Percentiles rank a stretch among this genome's conserved stretches.
Conservation (phyloP, 2,888 invertebrate genomes). For the Orchesella flavescens region DNA sequence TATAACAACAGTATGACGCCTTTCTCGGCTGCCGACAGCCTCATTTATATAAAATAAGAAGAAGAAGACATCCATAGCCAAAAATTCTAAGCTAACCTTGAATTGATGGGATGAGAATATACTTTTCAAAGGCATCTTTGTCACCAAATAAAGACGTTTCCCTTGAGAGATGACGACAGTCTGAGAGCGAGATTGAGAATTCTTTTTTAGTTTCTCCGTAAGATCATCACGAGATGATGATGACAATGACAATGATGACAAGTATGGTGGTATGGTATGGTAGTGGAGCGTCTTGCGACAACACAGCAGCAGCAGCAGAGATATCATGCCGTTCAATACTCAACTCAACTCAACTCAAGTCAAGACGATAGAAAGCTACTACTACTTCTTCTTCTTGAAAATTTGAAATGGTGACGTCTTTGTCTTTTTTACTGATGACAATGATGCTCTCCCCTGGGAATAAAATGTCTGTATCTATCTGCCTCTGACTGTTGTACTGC, state of each 20-base stretch:
- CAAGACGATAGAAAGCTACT: slow-evolving; percentile 6
- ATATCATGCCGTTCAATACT: slow-evolving; percentile 41
- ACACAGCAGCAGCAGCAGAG: slow-evolving; percentile 29
- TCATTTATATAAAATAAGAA: too few relatives aligned
- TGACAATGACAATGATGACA: slow-evolving; percentile 44
- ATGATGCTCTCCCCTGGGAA: slow-evolving; percentile 58
- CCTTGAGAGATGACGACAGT: slow-evolving; percentile 55
- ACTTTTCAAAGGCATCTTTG: slow-evolving; percentile 22
- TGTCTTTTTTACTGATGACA: slow-evolving; percentile 55
- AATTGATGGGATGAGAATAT: background rate
- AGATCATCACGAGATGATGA: slow-evolving; percentile 33
- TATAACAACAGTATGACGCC: too few relatives aligned
- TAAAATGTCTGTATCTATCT: slow-evolving; percentile 23
- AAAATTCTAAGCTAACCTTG: too few relatives aligned
- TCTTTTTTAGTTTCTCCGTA: slow-evolving; percentile 42
- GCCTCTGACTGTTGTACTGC: too few relatives aligned
- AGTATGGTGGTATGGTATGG: slow-evolving; percentile 8
- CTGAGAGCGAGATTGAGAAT: slow-evolving; percentile 51
- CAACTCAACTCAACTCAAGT: background rate
- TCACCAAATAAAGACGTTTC: slow-evolving; percentile 55
- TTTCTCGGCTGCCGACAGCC: too few relatives aligned
- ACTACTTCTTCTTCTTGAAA: too few relatives aligned
- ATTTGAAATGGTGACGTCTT: slow-evolving; percentile 55
- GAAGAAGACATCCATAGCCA: too few relatives aligned
- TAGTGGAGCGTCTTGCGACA: slow-evolving; percentile 27